phyloP scores from a whole-genome alignment of 2,113 vertebrate species.

The Tragelaphus imberbis region DNA sequence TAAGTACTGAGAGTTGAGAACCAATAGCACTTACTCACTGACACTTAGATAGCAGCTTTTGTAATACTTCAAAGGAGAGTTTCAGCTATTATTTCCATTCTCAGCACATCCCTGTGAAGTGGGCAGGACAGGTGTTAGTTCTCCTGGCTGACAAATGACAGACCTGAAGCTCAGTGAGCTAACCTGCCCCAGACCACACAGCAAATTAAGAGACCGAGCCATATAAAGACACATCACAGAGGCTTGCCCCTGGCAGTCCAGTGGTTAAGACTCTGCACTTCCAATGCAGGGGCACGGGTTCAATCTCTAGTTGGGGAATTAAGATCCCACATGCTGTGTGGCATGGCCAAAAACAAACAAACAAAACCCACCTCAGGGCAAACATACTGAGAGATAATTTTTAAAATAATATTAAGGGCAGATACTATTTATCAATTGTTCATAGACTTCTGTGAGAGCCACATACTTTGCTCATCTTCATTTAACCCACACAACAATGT shows the following conservation, averaged over 20 bases:
- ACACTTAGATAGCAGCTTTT: not conserved
- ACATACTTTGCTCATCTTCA: not conserved
- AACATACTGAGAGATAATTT: not conserved
- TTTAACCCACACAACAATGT: not conserved
- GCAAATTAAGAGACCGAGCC: not conserved
- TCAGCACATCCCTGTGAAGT: not conserved
- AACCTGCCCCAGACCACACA: not conserved
- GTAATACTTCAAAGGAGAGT: constrained; percentile 3
- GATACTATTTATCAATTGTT: not conserved
- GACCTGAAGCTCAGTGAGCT: not conserved
- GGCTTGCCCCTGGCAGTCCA: not conserved
- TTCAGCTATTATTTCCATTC: constrained; percentile 34
- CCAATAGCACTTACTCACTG: not conserved
- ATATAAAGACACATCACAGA: not conserved
- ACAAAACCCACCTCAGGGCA: not conserved
- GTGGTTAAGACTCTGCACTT: not conserved
- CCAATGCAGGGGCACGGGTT: not conserved
- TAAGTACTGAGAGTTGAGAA: not conserved
- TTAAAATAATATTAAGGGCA: not conserved
- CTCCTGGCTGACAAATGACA: not conserved
- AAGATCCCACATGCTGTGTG: not conserved
- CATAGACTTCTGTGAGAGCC: not conserved
- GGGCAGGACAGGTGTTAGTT: not conserved
- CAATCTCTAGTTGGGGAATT: not conserved
- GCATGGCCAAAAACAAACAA: not conserved